Evolutionary conservation across 2,888 invertebrate genomes (phyloP), one percentile per base, ranked within the genome.

Genomic region (Netelia virgata): DNA sequence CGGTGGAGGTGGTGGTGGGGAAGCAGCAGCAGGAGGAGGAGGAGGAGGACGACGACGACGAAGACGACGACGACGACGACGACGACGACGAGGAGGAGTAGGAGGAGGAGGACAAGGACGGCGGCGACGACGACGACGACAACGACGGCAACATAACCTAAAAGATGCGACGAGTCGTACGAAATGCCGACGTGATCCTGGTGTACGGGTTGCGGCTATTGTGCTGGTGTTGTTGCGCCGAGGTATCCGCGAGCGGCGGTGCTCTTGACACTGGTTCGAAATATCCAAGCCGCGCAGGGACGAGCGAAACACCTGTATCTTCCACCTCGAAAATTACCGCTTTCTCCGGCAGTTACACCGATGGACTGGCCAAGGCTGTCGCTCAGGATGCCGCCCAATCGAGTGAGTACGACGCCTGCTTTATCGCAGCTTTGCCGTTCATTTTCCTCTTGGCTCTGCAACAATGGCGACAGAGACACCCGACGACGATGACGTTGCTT

Each of bases 351-450:
- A 92, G 91, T 64, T 92, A 95, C 82, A 95, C 95, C 88, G 95
- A 95, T 92, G 94, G 95, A 86, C 94, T 95, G 93, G 94, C 95
- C 61, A 94, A 95, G 91, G 95, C 95, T 36, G 95, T 95, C 82
- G 95, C 94, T 88, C 95, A 95, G 88, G 96, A 95, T 91, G 94
- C 94, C 87, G 94, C 95, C 95, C 87, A 87, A 73, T 87, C 87
- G 61, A 84, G 86, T 87, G 92, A 94, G 94, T 94, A 83, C 36
- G 43, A 57, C 55, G 36, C 78, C 64, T 41, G 47, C 20, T n/a
- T 47, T 47, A 47, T 47, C 47, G 47, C 47, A 10, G 47, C 47
- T 57, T 28, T 55, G 9, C 36, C 43, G 2, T 47, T 47, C 2
- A 47, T 70, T 2, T 16, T 11, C 28, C 16, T 11, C 53, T 57